Conservation (phyloP, 2,113 vertebrate genomes). For the Ptilonorhynchus violaceus region DNA sequence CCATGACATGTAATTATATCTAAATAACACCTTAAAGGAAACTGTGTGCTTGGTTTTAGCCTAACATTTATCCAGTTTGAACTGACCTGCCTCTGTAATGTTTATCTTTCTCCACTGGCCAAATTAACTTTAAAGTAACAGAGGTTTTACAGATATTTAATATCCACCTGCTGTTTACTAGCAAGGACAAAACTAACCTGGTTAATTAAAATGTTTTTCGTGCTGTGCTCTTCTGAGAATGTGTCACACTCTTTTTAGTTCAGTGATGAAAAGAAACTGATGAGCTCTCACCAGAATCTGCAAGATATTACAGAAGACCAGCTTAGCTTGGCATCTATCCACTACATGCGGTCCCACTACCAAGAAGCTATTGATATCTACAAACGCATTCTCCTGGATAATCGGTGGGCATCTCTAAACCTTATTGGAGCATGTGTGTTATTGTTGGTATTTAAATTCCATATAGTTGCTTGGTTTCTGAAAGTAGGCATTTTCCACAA, state of each 20-base stretch:
- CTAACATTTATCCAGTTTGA: neutral
- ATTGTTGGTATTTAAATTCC: neutral
- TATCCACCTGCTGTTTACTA: neutral
- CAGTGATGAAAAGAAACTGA: slow-evolving; percentile 92
- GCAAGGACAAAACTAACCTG: neutral
- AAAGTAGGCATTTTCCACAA: neutral
- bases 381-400: slow-evolving; percentile 90
- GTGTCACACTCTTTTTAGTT: slow-evolving; percentile 77
- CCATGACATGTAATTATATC: neutral
- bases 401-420: slow-evolving; percentile 77
- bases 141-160: neutral
- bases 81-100: neutral
- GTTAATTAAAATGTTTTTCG: neutral
- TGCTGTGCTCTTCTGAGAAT: neutral
- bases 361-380: slow-evolving; percentile 98
- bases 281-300: slow-evolving; percentile 96
- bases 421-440: neutral
- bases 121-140: neutral
- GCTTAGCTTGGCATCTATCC: slow-evolving; percentile 95
- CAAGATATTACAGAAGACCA: slow-evolving; percentile 97
- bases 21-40: slow-evolving; percentile 12
- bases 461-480: neutral
- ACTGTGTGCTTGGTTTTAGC: neutral
- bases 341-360: slow-evolving; percentile 98
- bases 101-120: neutral